phyloP scores from a whole-genome alignment of 2,797 vertebrate species.

The Coendou prehensilis region DNA sequence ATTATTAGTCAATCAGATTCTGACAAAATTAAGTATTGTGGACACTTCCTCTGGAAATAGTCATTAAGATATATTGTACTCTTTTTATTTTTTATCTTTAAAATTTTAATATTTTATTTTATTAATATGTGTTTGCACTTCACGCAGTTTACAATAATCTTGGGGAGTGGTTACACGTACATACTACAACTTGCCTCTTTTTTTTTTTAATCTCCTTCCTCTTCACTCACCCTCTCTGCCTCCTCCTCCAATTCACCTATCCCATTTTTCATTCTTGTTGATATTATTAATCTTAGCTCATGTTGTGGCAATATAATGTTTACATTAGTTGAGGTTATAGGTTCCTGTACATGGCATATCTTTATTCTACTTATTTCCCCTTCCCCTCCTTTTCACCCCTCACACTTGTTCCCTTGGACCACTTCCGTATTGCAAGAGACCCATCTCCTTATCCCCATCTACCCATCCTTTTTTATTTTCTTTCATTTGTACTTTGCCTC shows the following conservation, averaged over 20 bases:
- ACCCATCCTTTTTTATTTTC: neutral
- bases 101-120: neutral
- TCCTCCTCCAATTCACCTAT: neutral
- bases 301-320: neutral
- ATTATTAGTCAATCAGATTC: conserved; percentile 66
- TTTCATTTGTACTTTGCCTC: neutral
- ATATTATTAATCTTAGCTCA: neutral
- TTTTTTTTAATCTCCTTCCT: neutral
- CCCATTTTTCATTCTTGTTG: neutral
- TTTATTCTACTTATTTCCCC: neutral
- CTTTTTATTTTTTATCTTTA: neutral
- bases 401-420: neutral
- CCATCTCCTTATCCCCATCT: neutral
- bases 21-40: conserved; percentile 74
- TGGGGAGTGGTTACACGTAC: neutral
- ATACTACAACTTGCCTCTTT: neutral
- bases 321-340: neutral
- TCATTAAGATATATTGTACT: conserved; percentile 46
- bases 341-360: neutral
- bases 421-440: neutral
- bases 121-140: neutral
- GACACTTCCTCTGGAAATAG: conserved; percentile 73
- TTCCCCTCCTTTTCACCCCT: neutral
- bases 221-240: neutral
- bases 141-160: neutral